Evolutionary conservation across 2,888 invertebrate species (phyloP), one percentile per base, ranked within the genome.

Genomic region (Cetonia aurata): DNA sequence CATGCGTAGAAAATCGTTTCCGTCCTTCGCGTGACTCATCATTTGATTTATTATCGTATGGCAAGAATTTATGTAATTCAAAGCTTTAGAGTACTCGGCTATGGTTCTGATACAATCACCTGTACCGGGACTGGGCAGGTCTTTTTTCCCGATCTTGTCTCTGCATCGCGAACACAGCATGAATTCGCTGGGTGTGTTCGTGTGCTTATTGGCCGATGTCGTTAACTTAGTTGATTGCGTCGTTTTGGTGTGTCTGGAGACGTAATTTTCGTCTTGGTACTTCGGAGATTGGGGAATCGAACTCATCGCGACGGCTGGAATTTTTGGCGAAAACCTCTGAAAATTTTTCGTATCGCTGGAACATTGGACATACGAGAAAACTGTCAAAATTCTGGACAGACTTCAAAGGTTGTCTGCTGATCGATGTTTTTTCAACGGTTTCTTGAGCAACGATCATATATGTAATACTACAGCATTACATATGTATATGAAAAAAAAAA

Each of bases 11-110:
- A 56, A 65, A 3, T 69, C 68, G 6, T 53, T 42, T 12, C 42
- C 41, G 17, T 69, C 65, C 42, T 44, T 56, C 0, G 53, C 15
- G 8, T 71, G 71, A 0, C 31, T 50, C 68, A 68, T 65, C 69
- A 71, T 71, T n/a, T 71, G 68, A 44, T 71, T 71, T 37, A 71
- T 71, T 13, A 71, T 69, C 19, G 53, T 53, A 37, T 71, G 71
- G 17, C 71, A 71, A 10, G 71, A 71, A 50, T 71, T 71, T 46
- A 71, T 71, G 41, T 71, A 71, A 10, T 56, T 65, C 31, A 71
- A 19, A 13, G 71, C 71, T 37, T 71, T 69, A 6, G 60, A 53
- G 17, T 71, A 71, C 15, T 71, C 71, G 8, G 37, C 31, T n/a
- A 71, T 55, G 13, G 44, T 66, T 3, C 65, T 56, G 19, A 59